Evolutionary conservation across 1,140 invertebrate species (phyloP).

Genomic region (Hyposmocoma kahamanoa): DNA sequence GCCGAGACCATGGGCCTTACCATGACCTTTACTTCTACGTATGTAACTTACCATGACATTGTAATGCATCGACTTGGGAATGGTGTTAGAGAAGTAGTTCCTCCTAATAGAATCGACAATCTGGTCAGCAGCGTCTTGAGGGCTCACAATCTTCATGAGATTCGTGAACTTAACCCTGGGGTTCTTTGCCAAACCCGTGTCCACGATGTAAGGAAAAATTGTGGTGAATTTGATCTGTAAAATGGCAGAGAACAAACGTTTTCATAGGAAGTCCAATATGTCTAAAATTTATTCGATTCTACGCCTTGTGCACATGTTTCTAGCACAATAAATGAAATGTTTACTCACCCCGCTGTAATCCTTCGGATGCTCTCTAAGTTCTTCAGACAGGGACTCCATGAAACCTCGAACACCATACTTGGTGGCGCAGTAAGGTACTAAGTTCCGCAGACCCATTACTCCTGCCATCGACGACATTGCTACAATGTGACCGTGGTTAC

Average conservation of each 20-base stretch:
- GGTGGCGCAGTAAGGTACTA: constrained; percentile 88
- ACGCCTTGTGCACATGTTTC: too few relatives aligned
- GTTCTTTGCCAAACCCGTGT: constrained; percentile 88
- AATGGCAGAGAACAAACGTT: too few relatives aligned
- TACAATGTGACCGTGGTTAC: constrained; percentile 88
- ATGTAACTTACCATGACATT: constrained; percentile 49
- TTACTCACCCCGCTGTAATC: constrained; percentile 64
- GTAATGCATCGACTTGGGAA: constrained; percentile 54
- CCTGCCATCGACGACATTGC: constrained; percentile 89
- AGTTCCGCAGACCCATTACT: constrained; percentile 80
- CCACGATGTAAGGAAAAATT: constrained; percentile 88
- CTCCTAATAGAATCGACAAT: constrained; percentile 80
- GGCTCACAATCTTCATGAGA: constrained; percentile 77
- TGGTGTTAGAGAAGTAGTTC: constrained; percentile 61
- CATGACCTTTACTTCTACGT: too few relatives aligned
- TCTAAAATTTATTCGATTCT: too few relatives aligned
- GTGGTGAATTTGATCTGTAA: constrained; percentile 84
- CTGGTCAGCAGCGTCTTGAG: constrained; percentile 77
- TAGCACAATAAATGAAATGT: too few relatives aligned
- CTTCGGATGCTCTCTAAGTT: constrained; percentile 75
- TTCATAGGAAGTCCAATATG: too few relatives aligned
- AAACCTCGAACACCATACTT: constrained; percentile 88
- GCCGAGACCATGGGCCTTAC: too few relatives aligned
- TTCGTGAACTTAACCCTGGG: constrained; percentile 81
- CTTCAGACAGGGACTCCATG: constrained; percentile 83